Conservation (phyloP, 2,888 invertebrate genomes). For the Watsonalla binaria region DNA sequence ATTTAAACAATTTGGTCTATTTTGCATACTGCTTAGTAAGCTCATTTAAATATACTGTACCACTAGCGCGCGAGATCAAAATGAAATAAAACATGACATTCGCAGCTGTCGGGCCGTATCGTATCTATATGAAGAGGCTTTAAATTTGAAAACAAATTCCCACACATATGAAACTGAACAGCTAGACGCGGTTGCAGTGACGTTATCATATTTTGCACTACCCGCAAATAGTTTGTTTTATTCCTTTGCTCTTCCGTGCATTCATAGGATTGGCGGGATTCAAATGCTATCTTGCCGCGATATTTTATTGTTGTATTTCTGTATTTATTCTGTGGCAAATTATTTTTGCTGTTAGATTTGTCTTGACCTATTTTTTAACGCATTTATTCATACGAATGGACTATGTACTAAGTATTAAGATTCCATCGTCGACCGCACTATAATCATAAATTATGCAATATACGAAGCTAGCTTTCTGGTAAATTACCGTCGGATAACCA, state of each 20-base stretch:
- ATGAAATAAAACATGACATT: background rate
- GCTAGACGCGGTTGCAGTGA: conserved; percentile 37
- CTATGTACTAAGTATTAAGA: too few species aligned
- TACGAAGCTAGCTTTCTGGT: too few species aligned
- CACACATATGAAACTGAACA: conserved; percentile 32
- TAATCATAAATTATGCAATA: too few species aligned
- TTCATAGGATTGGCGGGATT: conserved; percentile 35
- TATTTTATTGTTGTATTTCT: conserved; percentile 9
- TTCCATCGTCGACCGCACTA: too few species aligned
- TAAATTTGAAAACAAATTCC: conserved; percentile 34
- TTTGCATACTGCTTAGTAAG: too few species aligned
- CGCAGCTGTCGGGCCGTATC: background rate
- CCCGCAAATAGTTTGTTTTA: conserved; percentile 36
- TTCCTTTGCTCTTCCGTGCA: conserved; percentile 25
- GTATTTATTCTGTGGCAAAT: too few species aligned
- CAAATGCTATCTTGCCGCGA: conserved; percentile 28
- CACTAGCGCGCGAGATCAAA: background rate
- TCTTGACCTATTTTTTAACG: too few species aligned
- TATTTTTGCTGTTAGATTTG: too few species aligned
- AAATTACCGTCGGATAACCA: too few species aligned
- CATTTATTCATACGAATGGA: too few species aligned
- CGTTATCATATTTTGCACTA: conserved; percentile 38
- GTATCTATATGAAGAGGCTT: conserved; percentile 6
- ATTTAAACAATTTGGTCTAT: too few species aligned
- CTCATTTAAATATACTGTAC: too few species aligned